phyloP scores from a whole-genome alignment of 2,797 vertebrate genomes.

The Ara ararauna region DNA sequence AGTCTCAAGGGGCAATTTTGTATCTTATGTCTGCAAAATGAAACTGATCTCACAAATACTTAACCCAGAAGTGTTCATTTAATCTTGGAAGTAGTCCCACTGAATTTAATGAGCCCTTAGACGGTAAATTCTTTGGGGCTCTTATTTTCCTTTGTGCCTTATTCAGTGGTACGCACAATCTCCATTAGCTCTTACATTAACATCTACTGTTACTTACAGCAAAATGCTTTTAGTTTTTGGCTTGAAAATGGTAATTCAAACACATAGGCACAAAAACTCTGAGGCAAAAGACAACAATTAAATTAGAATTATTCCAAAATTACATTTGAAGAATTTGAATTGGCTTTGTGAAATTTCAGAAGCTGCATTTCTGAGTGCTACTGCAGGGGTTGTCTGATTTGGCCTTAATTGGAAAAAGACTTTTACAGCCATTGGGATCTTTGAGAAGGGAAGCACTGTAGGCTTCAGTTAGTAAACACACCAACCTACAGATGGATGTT shows the following conservation, averaged over 20 bases:
- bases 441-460: background rate
- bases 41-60: slow-evolving; percentile 47
- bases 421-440: background rate
- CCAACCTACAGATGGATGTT: background rate
- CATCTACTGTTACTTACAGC: slow-evolving; percentile 56
- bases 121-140: slow-evolving; percentile 41
- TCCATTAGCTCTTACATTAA: slow-evolving; percentile 49
- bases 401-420: background rate
- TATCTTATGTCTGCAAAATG: slow-evolving; percentile 6
- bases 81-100: slow-evolving; percentile 58
- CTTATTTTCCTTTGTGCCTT: slow-evolving; percentile 26
- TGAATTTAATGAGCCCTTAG: slow-evolving; percentile 52
- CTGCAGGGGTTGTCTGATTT: background rate
- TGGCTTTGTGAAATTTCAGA: slow-evolving; percentile 13
- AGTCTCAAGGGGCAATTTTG: slow-evolving; percentile 33
- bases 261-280: background rate
- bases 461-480: background rate
- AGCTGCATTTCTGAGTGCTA: background rate
- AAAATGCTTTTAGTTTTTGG: slow-evolving; percentile 63
- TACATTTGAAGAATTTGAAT: background rate
- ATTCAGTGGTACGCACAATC: slow-evolving; percentile 20
- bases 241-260: slow-evolving; percentile 42
- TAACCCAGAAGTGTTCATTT: slow-evolving; percentile 51
- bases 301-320: slow-evolving; percentile 24
- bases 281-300: slow-evolving; percentile 3